Base-by-base conservation (phyloP, 2,113 vertebrate species). In the Lophochroa leadbeateri region DNA sequence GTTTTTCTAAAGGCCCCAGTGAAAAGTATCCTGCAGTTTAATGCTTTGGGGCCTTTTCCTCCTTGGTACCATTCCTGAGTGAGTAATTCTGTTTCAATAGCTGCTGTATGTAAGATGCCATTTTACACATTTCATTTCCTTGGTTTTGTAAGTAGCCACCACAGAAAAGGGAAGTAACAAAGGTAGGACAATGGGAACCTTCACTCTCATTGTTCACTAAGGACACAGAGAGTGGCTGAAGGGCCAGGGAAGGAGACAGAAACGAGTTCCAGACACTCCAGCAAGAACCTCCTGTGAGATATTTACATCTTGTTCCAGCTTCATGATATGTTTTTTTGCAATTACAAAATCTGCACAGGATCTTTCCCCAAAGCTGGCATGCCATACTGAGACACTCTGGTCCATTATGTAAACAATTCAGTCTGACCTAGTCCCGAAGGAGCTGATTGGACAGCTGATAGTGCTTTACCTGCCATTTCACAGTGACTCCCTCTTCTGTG, bases 321-420 rank as follows among this genome's bases (percentile, higher is more conserved):
- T 8, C 2, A 1, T 5, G 2, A 4, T 2, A n/a, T 7, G 13
- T 11, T 5, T 24, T 71, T 71, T 29, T 52, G 49, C 19, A 61
- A 25, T 19, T 21, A 39, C 11, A 47, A 82, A 88, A 41, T 6
- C 17, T 71, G 47, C 31, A 46, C 29, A 86, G 13, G 39, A 11
- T 11, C 16, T 37, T 72, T 76, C 17, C 44, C 29, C n/a, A 70
- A 7, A n/a, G 28, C 64, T 33, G 28, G 4, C 1, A 1, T 4
- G 9, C 5, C 44, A n/a, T 21, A n/a, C 16, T 37, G 43, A 79
- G 69, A 28, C 33, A 28, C 35, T 58, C 46, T 29, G 25, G 9
- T 60, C 27, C 15, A 7, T 44, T 58, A n/a, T 0, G 1, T 21
- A 14, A 68, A 35, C 24, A 6, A 23, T 43, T 52, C 23, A 61